Evolutionary conservation across 2,888 invertebrate species (phyloP).

Genomic region (Spodoptera littoralis): DNA sequence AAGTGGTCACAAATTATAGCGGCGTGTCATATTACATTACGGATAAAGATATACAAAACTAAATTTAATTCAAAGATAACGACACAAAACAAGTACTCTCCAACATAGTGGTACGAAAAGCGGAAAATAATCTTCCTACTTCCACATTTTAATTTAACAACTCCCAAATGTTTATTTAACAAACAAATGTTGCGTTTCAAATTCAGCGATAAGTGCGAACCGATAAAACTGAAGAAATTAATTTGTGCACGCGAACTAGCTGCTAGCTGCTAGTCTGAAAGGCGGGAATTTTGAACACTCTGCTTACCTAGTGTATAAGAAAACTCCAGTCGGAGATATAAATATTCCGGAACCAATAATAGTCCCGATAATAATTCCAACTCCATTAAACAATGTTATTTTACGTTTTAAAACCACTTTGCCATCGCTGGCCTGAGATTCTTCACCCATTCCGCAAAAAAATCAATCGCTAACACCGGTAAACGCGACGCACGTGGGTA

Average conservation of each 20-base stretch:
- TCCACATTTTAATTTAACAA: conserved; percentile 9
- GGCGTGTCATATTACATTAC: neutral
- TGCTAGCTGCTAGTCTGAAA: conserved; percentile 43
- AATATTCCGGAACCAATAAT: conserved; percentile 98
- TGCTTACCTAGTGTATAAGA: conserved; percentile 90
- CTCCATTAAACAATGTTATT: conserved; percentile 95
- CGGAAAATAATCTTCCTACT: conserved; percentile 1
- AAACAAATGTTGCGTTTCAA: conserved; percentile 47
- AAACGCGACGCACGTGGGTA: conserved; percentile 78
- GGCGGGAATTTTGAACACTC: conserved; percentile 69
- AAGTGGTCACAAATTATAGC: conserved; percentile 8
- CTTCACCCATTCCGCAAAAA: conserved; percentile 86
- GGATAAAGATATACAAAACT: conserved; percentile 2
- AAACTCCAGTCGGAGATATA: conserved; percentile 95
- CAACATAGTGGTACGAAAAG: neutral
- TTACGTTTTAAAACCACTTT: conserved; percentile 93
- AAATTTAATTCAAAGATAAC: neutral
- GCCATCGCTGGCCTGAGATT: conserved; percentile 79
- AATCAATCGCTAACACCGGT: conserved; percentile 81
- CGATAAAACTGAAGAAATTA: conserved; percentile 44
- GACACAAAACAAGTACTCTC: neutral
- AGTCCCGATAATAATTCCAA: conserved; percentile 95
- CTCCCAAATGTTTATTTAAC: conserved; percentile 33
- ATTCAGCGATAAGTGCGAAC: conserved; percentile 51
- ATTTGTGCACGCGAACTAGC: conserved; percentile 39